These are phyloP conservation scores for Urocolius indicus DNA, from an alignment of 2,113 vertebrate species.

Conservation along the genomic window DNA sequence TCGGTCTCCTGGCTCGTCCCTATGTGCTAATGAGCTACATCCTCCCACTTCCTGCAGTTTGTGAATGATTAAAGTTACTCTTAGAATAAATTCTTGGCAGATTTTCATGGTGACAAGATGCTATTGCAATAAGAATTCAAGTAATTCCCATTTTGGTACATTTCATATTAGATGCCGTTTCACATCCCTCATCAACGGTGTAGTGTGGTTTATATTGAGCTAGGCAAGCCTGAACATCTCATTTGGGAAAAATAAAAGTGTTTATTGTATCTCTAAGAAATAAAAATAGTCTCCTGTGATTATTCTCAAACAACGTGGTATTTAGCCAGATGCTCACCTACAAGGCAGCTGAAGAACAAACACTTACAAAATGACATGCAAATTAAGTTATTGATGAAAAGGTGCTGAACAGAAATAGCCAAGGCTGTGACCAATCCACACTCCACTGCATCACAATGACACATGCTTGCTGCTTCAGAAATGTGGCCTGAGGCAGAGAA, in stretches of 20 bases:
- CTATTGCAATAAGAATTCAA: background rate
- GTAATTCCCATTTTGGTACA: background rate
- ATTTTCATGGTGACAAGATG: background rate
- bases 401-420: background rate
- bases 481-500: background rate
- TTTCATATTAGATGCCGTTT: background rate
- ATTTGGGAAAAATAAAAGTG: background rate
- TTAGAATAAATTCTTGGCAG: background rate
- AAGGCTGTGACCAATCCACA: background rate
- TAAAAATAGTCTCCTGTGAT: background rate
- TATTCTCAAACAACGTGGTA: background rate
- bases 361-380: background rate
- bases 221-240: background rate
- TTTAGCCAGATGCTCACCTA: background rate
- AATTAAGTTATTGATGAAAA: background rate
- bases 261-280: background rate
- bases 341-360: background rate
- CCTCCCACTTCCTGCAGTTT: background rate
- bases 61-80: background rate
- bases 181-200: background rate
- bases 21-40: background rate
- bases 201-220: background rate
- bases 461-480: background rate
- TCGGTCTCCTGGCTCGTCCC: background rate
- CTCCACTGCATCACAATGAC: background rate